Evolutionary conservation across 2,888 invertebrate genomes (phyloP).

Genomic region (Melanophora roralis): DNA sequence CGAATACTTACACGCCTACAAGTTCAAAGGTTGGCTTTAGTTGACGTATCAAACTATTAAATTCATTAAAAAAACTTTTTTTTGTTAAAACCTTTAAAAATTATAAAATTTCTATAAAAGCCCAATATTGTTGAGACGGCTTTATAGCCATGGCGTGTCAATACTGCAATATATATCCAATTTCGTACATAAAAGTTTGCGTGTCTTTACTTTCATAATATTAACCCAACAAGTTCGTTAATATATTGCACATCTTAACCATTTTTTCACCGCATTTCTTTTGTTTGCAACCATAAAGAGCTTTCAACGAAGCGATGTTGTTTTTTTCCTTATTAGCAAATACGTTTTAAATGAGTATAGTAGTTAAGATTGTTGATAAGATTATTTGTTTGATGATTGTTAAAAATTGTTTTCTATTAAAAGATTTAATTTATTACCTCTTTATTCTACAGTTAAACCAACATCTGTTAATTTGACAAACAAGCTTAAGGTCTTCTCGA

Average conservation of each 20-base stretch:
- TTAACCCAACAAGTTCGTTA: constrained; percentile 51
- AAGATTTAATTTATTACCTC: too few relatives aligned
- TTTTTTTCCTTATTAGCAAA: constrained; percentile 14
- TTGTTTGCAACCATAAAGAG: too few relatives aligned
- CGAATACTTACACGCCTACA: background rate
- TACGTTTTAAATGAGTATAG: constrained; percentile 44
- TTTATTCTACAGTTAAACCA: constrained; percentile 85
- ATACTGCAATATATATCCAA: background rate
- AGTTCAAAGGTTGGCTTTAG: background rate
- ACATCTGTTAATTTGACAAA: constrained; percentile 85
- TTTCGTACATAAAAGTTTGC: background rate
- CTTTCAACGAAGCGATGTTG: background rate
- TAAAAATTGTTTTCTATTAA: too few relatives aligned
- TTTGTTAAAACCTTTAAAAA: background rate
- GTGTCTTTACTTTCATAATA: constrained; percentile 32
- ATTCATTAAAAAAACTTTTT: background rate
- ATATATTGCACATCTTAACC: constrained; percentile 39
- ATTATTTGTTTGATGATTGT: constrained; percentile 34
- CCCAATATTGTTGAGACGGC: background rate
- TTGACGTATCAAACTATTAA: background rate
- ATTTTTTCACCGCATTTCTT: background rate
- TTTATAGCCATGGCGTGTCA: constrained; percentile 42
- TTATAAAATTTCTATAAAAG: background rate
- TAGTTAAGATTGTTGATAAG: constrained; percentile 45
- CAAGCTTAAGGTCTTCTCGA: constrained; percentile 87